Evolutionary conservation across 2,113 vertebrate species (phyloP), one percentile per base, ranked within the genome.

Genomic region (Microtus richardsoni): DNA sequence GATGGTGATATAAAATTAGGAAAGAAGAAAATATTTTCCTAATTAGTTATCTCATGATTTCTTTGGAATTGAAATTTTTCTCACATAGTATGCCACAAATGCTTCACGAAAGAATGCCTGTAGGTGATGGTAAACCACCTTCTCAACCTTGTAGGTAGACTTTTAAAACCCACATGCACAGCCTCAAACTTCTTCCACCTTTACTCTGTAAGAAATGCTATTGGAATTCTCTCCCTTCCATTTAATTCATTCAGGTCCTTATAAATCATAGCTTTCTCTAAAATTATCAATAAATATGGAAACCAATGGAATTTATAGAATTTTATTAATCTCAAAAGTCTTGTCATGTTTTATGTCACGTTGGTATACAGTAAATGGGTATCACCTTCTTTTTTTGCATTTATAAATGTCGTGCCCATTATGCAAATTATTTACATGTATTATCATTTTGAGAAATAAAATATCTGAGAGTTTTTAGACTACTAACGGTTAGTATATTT

Each of bases 11-110:
- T 70, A 68, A 60, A 85, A 77, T 39, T 54, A 86, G 28, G 10
- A 36, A 71, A 89, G 17, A 78, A 88, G 87, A 66, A 39, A 66
- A 75, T 30, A 41, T 28, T 88, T 82, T 66, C 41, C 24, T 7
- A 80, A 58, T 84, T 5, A 68, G 3, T 68, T 82, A 10, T 82
- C 30, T 19, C 12, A n/a, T 84, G 19, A 24, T 88, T 1, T 83
- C 47, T 44, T 96, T 44, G 11, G 6, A 33, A 79, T 73, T 75
- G 86, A 54, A 77, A 91, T 87, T 80, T 44, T 93, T 92, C 52
- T 74, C 44, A 78, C 13, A n/a, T 73, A 89, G 16, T 77, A 64
- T 78, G 77, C 8, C 24, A 83, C 93, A 86, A 78, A 60, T 8
- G 66, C 60, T 33, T 39, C 28, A 87, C 21, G 13, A 68, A 5